phyloP scores from a whole-genome alignment of 2,888 invertebrate genomes.

The Sminthurinus aureus region DNA sequence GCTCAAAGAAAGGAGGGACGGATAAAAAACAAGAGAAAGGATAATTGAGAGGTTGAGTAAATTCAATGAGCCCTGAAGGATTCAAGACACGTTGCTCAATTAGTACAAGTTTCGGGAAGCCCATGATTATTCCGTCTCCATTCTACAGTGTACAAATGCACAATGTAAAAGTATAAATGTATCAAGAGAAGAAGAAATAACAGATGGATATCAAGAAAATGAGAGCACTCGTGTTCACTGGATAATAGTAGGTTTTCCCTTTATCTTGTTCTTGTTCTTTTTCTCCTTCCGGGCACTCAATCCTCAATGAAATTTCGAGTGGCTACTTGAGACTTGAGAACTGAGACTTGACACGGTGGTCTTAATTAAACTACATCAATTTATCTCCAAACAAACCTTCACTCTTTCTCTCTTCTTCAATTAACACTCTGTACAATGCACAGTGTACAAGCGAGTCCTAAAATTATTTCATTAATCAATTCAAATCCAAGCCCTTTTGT shows the following conservation, averaged over 20 bases:
- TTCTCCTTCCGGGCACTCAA: conserved; percentile 33
- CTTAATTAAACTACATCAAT: conserved; percentile 45
- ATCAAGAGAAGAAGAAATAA: conserved; percentile 35
- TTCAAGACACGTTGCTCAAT: conserved; percentile 44
- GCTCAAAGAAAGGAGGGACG: neutral
- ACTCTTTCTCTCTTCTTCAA: conserved; percentile 31
- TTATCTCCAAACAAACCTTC: conserved; percentile 22
- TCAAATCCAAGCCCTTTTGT: neutral
- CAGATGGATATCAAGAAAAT: conserved; percentile 51
- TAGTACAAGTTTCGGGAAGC: conserved; percentile 37
- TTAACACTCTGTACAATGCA: conserved; percentile 41
- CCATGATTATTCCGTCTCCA: conserved; percentile 24
- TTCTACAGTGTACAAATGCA: too few species aligned
- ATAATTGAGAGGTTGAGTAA: conserved; percentile 38
- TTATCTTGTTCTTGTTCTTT: conserved; percentile 16
- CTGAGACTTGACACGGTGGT: conserved; percentile 43
- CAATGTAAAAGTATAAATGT: neutral
- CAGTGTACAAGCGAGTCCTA: conserved; percentile 13
- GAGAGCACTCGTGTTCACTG: conserved; percentile 44
- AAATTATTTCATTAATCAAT: conserved; percentile 40
- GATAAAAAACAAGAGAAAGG: neutral
- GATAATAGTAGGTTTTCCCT: conserved; percentile 39
- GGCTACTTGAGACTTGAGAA: too few species aligned
- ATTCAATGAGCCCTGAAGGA: conserved; percentile 43
- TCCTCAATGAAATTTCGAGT: conserved; percentile 33